Evolutionary conservation across 2,888 invertebrate species (phyloP).

Genomic region (Sericinus montela): DNA sequence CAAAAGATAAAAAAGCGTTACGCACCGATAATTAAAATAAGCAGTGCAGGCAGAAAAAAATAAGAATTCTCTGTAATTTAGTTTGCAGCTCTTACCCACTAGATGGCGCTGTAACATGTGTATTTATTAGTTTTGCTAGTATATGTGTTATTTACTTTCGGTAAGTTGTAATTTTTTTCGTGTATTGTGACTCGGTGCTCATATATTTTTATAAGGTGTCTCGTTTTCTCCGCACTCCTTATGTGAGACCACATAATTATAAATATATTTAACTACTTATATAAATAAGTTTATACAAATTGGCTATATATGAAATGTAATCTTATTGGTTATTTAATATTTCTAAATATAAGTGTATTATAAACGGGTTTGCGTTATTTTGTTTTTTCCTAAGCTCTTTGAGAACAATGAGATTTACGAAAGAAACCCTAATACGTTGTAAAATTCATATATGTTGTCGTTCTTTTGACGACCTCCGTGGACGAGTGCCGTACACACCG

Average conservation of each 20-base stretch:
- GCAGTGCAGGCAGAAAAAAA: no score
- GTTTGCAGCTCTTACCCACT: no score
- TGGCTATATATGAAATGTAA: conserved; percentile 64
- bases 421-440: no score
- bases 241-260: conserved; percentile 44
- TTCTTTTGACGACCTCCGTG: no score
- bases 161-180: conserved; percentile 1
- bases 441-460: no score
- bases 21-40: no score
- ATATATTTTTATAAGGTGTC: conserved; percentile 55
- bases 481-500: no score
- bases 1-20: no score
- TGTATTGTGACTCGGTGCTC: conserved; percentile 40
- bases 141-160: neutral
- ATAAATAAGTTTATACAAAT: conserved; percentile 56
- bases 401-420: no score
- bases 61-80: no score
- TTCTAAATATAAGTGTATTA: conserved; percentile 63
- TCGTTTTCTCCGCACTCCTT: conserved; percentile 34
- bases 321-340: conserved; percentile 59
- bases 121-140: no score
- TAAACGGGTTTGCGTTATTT: conserved; percentile 60
- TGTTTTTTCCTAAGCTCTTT: neutral
- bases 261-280: conserved; percentile 33
- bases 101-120: no score